Percentiles rank a stretch among this genome's conserved stretches.
phyloP scores from a whole-genome alignment of 2,888 invertebrate species.

The Sympetrum striolatum region DNA sequence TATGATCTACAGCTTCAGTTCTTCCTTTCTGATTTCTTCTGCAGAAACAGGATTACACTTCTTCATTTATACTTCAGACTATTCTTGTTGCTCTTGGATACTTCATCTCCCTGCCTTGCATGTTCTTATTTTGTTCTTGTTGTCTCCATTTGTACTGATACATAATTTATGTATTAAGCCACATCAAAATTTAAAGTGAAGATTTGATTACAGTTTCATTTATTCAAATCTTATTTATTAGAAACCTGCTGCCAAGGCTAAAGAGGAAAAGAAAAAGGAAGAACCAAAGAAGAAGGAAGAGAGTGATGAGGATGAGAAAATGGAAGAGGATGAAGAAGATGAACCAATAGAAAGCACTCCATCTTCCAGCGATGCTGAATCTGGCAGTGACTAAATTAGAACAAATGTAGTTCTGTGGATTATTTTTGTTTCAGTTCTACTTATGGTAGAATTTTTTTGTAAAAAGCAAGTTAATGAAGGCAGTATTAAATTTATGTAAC shows the following conservation, averaged over 20 bases:
- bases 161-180: too few species aligned
- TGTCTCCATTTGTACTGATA: neutral
- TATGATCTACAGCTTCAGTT: too few species aligned
- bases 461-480: neutral
- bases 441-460: neutral
- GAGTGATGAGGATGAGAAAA: constrained; percentile 22
- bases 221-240: neutral
- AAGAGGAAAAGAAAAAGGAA: constrained; percentile 3
- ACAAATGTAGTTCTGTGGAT: neutral
- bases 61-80: too few species aligned
- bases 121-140: neutral
- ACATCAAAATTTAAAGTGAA: too few species aligned
- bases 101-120: too few species aligned
- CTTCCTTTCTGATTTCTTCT: too few species aligned
- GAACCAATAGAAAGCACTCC: constrained; percentile 56
- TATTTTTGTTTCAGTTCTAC: too few species aligned
- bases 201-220: neutral
- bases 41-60: too few species aligned
- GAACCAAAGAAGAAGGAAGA: constrained; percentile 27
- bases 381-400: constrained; percentile 42
- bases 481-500: neutral
- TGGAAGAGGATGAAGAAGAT: constrained; percentile 10
- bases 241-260: neutral
- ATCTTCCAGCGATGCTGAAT: constrained; percentile 56
- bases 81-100: too few species aligned